Percentiles rank a stretch among this genome's conserved stretches.
These are phyloP conservation scores for Cephus sareptanus DNA, from an alignment of 2,888 invertebrate species.

Conservation along the genomic window DNA sequence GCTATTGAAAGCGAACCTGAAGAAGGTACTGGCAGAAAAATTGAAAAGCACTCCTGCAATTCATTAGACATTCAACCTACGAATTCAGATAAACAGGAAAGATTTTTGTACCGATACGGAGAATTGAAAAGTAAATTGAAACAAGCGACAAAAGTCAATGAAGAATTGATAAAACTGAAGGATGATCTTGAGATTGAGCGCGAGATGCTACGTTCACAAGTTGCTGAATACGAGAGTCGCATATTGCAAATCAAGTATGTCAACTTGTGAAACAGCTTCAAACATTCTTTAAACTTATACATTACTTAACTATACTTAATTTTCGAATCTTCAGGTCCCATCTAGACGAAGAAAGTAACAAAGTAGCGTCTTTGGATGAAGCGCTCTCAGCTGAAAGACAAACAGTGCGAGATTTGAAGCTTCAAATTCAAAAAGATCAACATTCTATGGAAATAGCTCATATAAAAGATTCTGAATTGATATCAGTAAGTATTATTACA, in stretches of 20 bases:
- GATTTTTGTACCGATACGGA: slow-evolving; percentile 39
- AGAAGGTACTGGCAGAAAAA: slow-evolving; percentile 28
- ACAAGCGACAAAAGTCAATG: slow-evolving; percentile 48
- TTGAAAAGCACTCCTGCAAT: slow-evolving; percentile 36
- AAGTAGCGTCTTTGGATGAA: slow-evolving; percentile 47
- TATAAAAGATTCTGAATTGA: slow-evolving; percentile 52
- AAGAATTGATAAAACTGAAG: slow-evolving; percentile 50
- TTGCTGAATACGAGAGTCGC: slow-evolving; percentile 56
- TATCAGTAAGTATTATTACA: slow-evolving; percentile 30
- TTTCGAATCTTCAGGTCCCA: slow-evolving; percentile 38
- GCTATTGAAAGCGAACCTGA: slow-evolving; percentile 68
- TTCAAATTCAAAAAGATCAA: slow-evolving; percentile 50
- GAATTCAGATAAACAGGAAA: slow-evolving; percentile 37
- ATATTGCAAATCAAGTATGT: slow-evolving; percentile 54
- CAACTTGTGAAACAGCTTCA: slow-evolving; percentile 8
- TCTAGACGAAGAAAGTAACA: slow-evolving; percentile 52
- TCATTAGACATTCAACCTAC: slow-evolving; percentile 37
- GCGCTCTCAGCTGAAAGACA: slow-evolving; percentile 51
- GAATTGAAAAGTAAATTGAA: slow-evolving; percentile 38
- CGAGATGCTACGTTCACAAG: slow-evolving; percentile 55
- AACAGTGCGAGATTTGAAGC: slow-evolving; percentile 46
- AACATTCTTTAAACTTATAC: neutral
- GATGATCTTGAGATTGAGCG: slow-evolving; percentile 55
- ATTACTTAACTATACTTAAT: neutral
- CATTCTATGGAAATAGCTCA: slow-evolving; percentile 41